Conservation (phyloP, 2,888 invertebrate genomes). For the Pristionchus arcanus region DNA sequence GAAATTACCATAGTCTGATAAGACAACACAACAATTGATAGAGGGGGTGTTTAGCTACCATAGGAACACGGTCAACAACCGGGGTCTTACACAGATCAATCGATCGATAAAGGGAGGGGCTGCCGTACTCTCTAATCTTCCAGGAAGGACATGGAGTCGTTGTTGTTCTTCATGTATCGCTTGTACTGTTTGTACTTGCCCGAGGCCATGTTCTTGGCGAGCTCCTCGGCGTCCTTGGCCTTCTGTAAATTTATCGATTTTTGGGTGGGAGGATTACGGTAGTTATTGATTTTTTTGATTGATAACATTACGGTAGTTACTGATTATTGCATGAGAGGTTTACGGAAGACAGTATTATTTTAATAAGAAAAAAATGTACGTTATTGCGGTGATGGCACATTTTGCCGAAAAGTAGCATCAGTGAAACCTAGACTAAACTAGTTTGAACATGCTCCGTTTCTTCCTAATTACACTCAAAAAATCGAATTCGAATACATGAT, state of each 20-base stretch:
- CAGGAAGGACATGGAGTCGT: conserved; percentile 90
- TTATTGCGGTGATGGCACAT: too few species aligned
- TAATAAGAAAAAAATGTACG: too few species aligned
- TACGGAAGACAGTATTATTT: too few species aligned
- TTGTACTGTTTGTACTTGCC: conserved; percentile 91
- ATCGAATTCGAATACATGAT: too few species aligned
- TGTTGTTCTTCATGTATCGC: conserved; percentile 92
- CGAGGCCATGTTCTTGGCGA: conserved; percentile 90
- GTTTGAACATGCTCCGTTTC: too few species aligned
- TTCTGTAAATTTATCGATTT: conserved; percentile 67
- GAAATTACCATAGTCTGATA: not conserved
- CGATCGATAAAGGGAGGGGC: not conserved
- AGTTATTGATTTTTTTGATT: not conserved
- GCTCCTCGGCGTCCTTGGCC: conserved; percentile 89
- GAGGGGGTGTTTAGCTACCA: not conserved
- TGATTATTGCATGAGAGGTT: not conserved
- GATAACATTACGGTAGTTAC: not conserved
- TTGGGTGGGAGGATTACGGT: not conserved
- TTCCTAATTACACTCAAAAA: too few species aligned
- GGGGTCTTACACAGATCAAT: not conserved
- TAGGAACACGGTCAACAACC: not conserved
- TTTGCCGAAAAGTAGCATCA: too few species aligned
- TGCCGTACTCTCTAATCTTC: conserved; percentile 79
- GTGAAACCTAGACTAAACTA: too few species aligned
- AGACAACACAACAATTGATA: not conserved